These are phyloP conservation scores for Leptinotarsa tumamoca DNA, from an alignment of 2,888 invertebrate species.

Conservation along the genomic window DNA sequence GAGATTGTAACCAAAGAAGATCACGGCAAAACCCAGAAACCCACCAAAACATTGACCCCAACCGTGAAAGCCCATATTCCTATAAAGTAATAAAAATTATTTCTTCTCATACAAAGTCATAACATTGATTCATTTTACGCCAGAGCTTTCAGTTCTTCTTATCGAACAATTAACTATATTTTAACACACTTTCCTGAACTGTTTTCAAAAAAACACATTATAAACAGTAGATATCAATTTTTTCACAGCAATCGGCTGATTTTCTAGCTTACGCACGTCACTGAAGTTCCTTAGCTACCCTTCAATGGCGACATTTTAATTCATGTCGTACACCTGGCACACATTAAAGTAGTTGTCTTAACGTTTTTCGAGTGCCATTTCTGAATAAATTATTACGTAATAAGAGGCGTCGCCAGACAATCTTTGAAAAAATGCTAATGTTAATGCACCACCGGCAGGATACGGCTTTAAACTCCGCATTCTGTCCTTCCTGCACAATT, in stretches of 20 bases:
- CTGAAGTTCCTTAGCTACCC: neutral
- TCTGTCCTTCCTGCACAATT: constrained; percentile 8
- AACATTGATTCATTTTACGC: no score
- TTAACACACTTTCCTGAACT: no score
- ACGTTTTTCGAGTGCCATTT: constrained; percentile 12
- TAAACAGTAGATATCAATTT: no score
- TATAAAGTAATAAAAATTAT: no score
- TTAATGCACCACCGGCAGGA: constrained; percentile 14
- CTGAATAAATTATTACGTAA: constrained; percentile 25
- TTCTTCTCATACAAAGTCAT: no score
- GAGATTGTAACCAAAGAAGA: no score
- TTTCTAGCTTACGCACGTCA: neutral
- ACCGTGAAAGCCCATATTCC: no score
- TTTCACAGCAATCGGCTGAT: neutral
- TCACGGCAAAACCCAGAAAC: no score
- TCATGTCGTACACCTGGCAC: constrained; percentile 11
- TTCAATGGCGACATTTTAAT: constrained; percentile 2
- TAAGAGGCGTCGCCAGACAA: constrained; percentile 2
- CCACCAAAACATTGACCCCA: no score
- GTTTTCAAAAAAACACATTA: no score
- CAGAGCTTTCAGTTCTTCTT: no score
- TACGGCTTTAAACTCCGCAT: neutral
- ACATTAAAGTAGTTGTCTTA: constrained; percentile 16
- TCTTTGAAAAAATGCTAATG: constrained; percentile 19
- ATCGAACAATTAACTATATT: no score